Percentiles rank a stretch among this genome's conserved stretches.
These are phyloP conservation scores for Pelecanus crispus DNA, from an alignment of 2,113 vertebrate species.

Conservation along the genomic window DNA sequence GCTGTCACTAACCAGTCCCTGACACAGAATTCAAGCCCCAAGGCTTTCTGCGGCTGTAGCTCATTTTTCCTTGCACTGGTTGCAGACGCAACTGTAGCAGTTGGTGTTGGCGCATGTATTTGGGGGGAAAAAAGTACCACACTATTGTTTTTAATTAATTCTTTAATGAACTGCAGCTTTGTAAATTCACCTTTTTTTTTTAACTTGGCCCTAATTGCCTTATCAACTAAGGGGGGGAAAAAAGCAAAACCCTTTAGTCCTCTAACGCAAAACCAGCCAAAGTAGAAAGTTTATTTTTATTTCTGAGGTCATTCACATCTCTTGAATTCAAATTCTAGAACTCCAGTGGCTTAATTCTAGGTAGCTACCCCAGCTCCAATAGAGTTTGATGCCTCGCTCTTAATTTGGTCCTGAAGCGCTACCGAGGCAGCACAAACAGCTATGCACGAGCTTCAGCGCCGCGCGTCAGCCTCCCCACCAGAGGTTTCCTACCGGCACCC, in stretches of 20 bases:
- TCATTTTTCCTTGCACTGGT: neutral
- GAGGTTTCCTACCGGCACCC: neutral
- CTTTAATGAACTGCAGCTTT: neutral
- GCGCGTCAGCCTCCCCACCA: neutral
- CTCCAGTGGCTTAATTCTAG: neutral
- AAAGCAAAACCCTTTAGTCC: neutral
- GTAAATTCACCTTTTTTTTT: neutral
- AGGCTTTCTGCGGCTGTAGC: neutral
- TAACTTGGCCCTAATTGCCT: neutral
- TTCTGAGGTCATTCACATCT: constrained; percentile 46
- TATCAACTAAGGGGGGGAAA: neutral
- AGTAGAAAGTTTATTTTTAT: constrained; percentile 49
- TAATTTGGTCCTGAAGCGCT: neutral
- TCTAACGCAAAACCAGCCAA: constrained; percentile 25
- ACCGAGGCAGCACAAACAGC: neutral
- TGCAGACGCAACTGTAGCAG: neutral
- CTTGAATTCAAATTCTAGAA: constrained; percentile 14
- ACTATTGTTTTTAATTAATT: neutral
- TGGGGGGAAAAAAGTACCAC: neutral
- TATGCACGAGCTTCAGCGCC: neutral
- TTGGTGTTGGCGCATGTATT: neutral
- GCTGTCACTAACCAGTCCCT: neutral
- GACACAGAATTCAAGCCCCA: neutral
- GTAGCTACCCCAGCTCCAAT: neutral
- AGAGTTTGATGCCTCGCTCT: neutral